phyloP scores from a whole-genome alignment of 2,888 invertebrate genomes.

The Cephus spinipes region DNA sequence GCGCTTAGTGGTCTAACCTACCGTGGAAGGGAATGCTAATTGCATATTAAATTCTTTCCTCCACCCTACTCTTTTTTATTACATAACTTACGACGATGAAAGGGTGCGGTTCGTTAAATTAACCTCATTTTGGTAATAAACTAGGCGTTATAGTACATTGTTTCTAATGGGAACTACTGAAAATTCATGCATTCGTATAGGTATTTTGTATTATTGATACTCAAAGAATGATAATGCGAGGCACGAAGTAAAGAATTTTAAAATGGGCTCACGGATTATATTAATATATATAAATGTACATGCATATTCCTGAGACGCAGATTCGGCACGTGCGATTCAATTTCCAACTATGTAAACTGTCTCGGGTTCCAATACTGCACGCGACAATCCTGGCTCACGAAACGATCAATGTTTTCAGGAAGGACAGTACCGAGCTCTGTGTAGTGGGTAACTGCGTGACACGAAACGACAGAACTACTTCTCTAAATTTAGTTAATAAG shows the following conservation, averaged over 20 bases:
- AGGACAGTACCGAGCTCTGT: conserved; percentile 32
- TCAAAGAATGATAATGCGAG: background rate
- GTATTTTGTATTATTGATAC: background rate
- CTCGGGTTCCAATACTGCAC: background rate
- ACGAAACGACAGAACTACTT: conserved; percentile 28
- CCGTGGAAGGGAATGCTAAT: background rate
- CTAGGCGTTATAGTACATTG: background rate
- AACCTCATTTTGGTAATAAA: background rate
- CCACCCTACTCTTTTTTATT: background rate
- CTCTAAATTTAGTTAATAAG: conserved; percentile 15
- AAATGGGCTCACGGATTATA: background rate
- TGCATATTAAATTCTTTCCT: background rate
- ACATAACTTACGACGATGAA: background rate
- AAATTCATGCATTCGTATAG: background rate
- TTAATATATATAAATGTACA: background rate
- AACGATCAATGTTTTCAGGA: conserved; percentile 44
- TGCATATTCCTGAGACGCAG: background rate
- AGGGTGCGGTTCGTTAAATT: background rate
- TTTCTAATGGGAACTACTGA: too few species aligned
- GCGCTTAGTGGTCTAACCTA: background rate
- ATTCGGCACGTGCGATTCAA: background rate
- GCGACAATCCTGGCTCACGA: conserved; percentile 36
- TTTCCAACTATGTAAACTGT: background rate
- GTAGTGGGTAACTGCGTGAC: conserved; percentile 39
- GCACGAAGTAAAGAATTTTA: background rate